Percentiles rank a stretch among this genome's conserved stretches.
Conservation (phyloP, 2,888 invertebrate genomes). For the Hirtodrosophila alboralis region DNA sequence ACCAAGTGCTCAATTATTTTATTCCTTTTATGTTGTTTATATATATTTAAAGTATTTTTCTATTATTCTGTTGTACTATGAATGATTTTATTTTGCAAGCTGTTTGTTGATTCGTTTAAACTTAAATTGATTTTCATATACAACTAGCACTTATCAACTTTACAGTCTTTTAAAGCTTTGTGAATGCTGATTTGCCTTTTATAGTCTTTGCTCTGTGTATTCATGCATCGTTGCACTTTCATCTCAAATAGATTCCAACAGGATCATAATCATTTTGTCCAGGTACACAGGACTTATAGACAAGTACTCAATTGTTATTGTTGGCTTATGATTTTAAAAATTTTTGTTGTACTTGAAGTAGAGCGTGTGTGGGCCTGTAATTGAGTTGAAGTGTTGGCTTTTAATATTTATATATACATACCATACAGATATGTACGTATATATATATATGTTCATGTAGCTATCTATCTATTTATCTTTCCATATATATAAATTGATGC, state of each 20-base stretch:
- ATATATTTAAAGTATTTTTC: too few relatives aligned
- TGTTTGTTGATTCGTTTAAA: too few relatives aligned
- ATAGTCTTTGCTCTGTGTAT: too few relatives aligned
- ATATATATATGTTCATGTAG: neutral
- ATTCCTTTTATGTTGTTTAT: too few relatives aligned
- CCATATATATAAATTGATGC: constrained; percentile 27
- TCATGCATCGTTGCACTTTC: neutral
- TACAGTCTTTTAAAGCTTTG: too few relatives aligned
- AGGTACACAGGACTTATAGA: constrained; percentile 10
- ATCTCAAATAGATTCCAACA: neutral
- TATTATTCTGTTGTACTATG: too few relatives aligned
- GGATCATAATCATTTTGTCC: constrained; percentile 34
- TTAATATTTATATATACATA: constrained; percentile 2
- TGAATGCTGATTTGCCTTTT: too few relatives aligned
- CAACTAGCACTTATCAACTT: too few relatives aligned
- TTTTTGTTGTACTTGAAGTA: too few relatives aligned
- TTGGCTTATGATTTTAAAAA: constrained; percentile 46
- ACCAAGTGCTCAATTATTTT: too few relatives aligned
- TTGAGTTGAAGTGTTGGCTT: constrained; percentile 62
- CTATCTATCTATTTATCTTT: neutral
- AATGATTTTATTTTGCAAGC: too few relatives aligned
- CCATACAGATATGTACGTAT: neutral
- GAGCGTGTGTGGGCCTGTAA: constrained; percentile 61
- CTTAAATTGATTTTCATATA: too few relatives aligned
- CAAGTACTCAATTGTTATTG: constrained; percentile 8